Percentiles rank a stretch among this genome's conserved stretches.
Conservation (phyloP, 2,113 vertebrate species). For the Misgurnus mizolepis region DNA sequence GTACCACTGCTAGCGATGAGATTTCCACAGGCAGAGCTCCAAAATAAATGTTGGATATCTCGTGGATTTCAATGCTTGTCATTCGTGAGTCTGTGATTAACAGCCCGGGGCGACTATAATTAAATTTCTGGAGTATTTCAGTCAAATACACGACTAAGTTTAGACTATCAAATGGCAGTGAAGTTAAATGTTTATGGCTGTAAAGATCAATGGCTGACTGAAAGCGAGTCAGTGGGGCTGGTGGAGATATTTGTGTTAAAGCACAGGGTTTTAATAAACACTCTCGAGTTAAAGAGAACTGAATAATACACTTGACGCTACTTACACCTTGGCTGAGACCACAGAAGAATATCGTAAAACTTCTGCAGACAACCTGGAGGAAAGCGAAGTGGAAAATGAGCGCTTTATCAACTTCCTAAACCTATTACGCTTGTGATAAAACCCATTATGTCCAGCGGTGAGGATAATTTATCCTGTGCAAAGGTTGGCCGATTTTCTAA, state of each 20-base stretch:
- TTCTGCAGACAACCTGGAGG: no score
- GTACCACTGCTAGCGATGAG: constrained; percentile 47
- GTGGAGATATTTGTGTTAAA: no score
- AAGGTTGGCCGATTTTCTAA: background rate
- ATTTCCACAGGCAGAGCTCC: constrained; percentile 44
- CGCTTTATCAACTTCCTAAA: constrained; percentile 8
- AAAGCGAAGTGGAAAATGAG: constrained; percentile 16
- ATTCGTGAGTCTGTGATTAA: constrained; percentile 20
- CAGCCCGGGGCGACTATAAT: constrained; percentile 8
- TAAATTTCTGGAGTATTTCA: constrained; percentile 22
- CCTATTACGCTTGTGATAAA: constrained; percentile 11
- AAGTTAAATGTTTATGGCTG: background rate
- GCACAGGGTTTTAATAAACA: background rate
- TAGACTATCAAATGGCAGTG: background rate
- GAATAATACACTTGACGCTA: constrained; percentile 44
- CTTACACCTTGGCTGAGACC: constrained; percentile 17
- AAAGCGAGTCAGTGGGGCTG: background rate
- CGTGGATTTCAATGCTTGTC: constrained; percentile 17
- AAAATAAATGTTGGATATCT: constrained; percentile 42
- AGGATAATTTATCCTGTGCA: no score
- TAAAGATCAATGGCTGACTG: background rate
- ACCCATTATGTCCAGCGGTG: no score
- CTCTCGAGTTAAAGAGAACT: constrained; percentile 12
- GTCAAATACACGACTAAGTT: background rate
- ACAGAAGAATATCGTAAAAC: no score